Percentiles rank a stretch among this genome's conserved stretches.
These are phyloP conservation scores for Bryconaethiops microstoma DNA, from an alignment of 2,797 vertebrate genomes.

Conservation along the genomic window DNA sequence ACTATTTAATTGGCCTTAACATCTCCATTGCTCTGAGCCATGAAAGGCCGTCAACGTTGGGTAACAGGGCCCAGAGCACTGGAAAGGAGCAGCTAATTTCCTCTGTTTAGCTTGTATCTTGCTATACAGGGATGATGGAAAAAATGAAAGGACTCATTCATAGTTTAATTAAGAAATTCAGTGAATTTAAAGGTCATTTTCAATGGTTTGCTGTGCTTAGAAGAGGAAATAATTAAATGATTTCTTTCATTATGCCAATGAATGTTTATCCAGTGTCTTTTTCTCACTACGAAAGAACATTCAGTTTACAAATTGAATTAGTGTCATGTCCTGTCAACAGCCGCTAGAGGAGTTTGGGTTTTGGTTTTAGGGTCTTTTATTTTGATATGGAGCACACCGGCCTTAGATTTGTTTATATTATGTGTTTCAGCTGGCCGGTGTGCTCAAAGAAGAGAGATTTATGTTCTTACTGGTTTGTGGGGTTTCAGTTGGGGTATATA, in stretches of 20 bases:
- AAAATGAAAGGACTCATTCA: slow-evolving; percentile 30
- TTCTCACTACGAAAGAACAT: slow-evolving; percentile 18
- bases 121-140: slow-evolving; percentile 13
- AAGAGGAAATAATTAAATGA: slow-evolving; percentile 29
- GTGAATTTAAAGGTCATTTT: slow-evolving; percentile 31
- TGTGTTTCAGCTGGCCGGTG: too few species aligned
- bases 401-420: too few species aligned
- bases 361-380: too few species aligned
- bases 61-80: slow-evolving; percentile 21
- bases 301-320: slow-evolving; percentile 22
- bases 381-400: too few species aligned
- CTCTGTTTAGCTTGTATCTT: slow-evolving; percentile 28
- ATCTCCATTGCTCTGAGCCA: slow-evolving; percentile 32
- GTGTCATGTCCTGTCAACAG: too few species aligned
- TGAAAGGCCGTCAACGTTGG: slow-evolving; percentile 45
- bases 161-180: slow-evolving; percentile 35
- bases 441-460: too few species aligned
- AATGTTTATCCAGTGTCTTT: slow-evolving; percentile 27
- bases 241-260: slow-evolving; percentile 25
- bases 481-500: too few species aligned
- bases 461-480: too few species aligned
- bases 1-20: slow-evolving; percentile 38
- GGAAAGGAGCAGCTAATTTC: slow-evolving; percentile 34
- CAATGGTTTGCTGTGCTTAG: slow-evolving; percentile 31
- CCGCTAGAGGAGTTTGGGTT: too few species aligned